These are phyloP conservation scores for Cantharis lateralis DNA, from an alignment of 2,888 invertebrate species.

Conservation along the genomic window DNA sequence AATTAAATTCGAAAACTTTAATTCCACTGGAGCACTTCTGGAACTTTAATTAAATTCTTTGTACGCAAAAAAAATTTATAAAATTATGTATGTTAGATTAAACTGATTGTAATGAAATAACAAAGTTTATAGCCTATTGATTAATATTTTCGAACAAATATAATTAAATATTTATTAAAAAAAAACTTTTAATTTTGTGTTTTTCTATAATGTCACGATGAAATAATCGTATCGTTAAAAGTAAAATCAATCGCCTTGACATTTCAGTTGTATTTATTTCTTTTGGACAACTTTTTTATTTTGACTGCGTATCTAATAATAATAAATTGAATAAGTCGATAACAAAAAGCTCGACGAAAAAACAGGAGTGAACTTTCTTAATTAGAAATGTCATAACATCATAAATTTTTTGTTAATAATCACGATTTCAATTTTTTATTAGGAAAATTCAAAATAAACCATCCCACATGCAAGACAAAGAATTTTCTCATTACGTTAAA, in stretches of 20 bases:
- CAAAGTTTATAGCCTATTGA: neutral
- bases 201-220: neutral
- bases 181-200: neutral
- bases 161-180: neutral
- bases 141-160: neutral
- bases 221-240: neutral
- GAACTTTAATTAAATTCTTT: neutral
- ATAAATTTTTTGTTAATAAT: neutral
- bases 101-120: neutral
- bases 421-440: neutral
- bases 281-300: neutral
- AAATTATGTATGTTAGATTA: neutral
- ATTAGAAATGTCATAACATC: neutral
- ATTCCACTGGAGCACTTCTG: neutral
- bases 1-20: neutral
- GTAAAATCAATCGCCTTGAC: conserved; percentile 1
- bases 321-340: neutral
- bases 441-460: neutral
- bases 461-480: neutral
- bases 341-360: neutral
- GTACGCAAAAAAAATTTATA: neutral
- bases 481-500: neutral
- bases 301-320: neutral
- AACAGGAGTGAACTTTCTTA: neutral
- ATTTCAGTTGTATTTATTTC: neutral